Conservation (phyloP, 2,888 invertebrate species). For the Vesta saturnalis region DNA sequence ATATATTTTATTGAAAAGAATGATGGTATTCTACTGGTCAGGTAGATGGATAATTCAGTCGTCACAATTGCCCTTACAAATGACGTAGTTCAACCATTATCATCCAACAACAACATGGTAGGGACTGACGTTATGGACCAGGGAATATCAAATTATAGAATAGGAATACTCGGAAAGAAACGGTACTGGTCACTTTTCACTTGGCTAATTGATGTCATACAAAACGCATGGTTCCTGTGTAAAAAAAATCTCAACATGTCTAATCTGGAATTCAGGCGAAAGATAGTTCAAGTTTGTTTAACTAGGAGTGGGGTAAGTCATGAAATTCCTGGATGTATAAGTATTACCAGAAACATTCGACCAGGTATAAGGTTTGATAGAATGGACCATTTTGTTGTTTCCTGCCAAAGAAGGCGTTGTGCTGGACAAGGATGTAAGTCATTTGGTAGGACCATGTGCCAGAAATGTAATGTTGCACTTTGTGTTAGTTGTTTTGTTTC, state of each 20-base stretch:
- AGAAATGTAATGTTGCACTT: neutral
- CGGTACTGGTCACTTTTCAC: neutral
- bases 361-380: neutral
- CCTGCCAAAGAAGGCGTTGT: conserved; percentile 2
- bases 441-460: neutral
- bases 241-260: neutral
- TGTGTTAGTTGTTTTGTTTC: too few relatives aligned
- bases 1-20: neutral
- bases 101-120: neutral
- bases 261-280: conserved; percentile 3
- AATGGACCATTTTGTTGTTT: conserved; percentile 7
- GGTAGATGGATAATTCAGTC: neutral
- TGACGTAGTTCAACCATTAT: neutral
- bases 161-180: neutral
- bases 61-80: neutral
- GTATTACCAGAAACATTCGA: neutral
- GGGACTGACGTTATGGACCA: neutral
- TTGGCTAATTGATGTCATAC: neutral
- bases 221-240: conserved; percentile 1
- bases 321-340: neutral
- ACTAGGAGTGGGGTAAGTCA: neutral
- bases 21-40: neutral
- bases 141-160: neutral
- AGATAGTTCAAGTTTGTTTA: neutral
- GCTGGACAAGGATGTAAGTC: neutral